phyloP scores from a whole-genome alignment of 2,888 invertebrate species.

The Anodontia alba region DNA sequence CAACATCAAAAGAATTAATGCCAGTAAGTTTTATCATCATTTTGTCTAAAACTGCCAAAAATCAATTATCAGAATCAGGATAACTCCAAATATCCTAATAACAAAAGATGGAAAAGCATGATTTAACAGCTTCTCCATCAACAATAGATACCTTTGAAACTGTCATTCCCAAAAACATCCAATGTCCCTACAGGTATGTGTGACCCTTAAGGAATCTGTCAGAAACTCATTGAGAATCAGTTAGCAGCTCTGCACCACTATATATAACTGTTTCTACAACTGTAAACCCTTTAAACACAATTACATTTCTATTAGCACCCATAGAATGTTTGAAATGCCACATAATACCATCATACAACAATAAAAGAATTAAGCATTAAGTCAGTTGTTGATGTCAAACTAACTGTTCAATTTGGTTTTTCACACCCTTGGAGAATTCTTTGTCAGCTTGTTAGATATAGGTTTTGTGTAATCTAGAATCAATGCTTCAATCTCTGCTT shows the following conservation, averaged over 20 bases:
- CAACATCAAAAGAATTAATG: too few species aligned
- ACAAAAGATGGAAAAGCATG: too few species aligned
- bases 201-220: background rate
- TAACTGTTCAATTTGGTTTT: constrained; percentile 19
- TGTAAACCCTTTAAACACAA: constrained; percentile 1
- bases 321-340: constrained; percentile 7
- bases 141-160: constrained; percentile 46
- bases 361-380: constrained; percentile 9
- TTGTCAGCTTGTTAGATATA: constrained; percentile 13
- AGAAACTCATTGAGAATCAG: background rate
- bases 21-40: too few species aligned
- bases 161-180: constrained; percentile 27
- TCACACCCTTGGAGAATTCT: background rate
- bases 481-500: background rate
- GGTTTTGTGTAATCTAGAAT: constrained; percentile 15
- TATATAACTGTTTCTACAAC: constrained; percentile 1
- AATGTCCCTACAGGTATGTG: constrained; percentile 1
- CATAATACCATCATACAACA: constrained; percentile 2
- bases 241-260: constrained; percentile 8
- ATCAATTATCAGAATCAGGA: too few species aligned
- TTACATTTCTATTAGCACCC: constrained; percentile 7
- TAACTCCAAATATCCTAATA: too few species aligned
- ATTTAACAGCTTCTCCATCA: too few species aligned
- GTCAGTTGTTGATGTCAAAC: background rate
- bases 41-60: too few species aligned